Base-by-base conservation (phyloP, 2,113 vertebrate species). In the Otocyon megalotis region DNA sequence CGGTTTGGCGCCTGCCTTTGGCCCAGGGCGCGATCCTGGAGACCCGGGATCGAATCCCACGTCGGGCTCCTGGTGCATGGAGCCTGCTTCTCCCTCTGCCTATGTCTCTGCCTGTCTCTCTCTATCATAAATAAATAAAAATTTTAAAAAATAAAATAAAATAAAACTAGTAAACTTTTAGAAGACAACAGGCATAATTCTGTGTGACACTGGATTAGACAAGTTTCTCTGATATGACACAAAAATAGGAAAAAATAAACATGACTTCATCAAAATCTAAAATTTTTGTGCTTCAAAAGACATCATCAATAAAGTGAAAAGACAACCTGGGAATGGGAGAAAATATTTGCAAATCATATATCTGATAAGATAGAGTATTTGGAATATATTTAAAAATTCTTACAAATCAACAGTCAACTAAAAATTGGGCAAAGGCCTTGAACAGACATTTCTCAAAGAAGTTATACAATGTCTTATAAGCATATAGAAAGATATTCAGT, bases 361-460 rank as follows among this genome's bases (percentile, higher is more conserved):
- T 62, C 62, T 88, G 56, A 69, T 87, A 94, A n/a, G 17, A 17
- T 85, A 17, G 74, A 76, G 4, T 77, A 92, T 56, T 13, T 7
- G 63, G 26, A 53, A 58, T 24, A 53, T 11, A 58, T 12, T 48
- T n/a, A 72, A 26, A 83, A 90, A 87, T 28, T 83, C 53, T 95
- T 90, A 88, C 15, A 79, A 90, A 74, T 81, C n/a, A 91, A 93
- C 13, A 50, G 88, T 62, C 43, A 88, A 58, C 56, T 95, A 81
- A 67, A 80, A 88, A 92, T 88, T 28, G 26, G 43, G 58, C 24
- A 94, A 89, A 88, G 32, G 2, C 65, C 83, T 1, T 79, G 7
- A 95, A 84, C 0, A 92, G n/a, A 54, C 15, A n/a, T 76, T 93
- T 81, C 28, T 93, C 74, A 87, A 65, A 76, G 35, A 71, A 92